Base-by-base conservation (phyloP, 37 sponge, comb jelly and placozoan species). In the Halisarca cf. caerulea region DNA sequence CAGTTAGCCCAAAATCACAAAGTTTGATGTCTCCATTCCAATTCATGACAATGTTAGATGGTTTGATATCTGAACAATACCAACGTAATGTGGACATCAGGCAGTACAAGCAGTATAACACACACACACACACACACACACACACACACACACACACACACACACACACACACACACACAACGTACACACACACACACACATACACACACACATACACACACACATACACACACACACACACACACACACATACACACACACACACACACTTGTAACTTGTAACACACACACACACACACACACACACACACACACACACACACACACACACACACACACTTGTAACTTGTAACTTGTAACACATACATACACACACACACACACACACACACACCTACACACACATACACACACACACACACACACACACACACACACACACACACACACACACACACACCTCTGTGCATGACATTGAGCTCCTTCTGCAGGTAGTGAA, bases 1-100 rank as follows among this genome's bases (percentile, higher is more conserved):
- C 99, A 28, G 94, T 90, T 45, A 98, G 95, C 0, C 99, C 99
- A 84, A 98, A 95, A 54, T 98, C 99, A 86, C 99, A 98, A 80
- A 98, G 78, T 89, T 98, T 98, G 87, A 98, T 92, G 15, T 89
- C 83, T 1, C 98, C 95, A 3, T 82, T 69, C 40, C 71, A 58
- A 79, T 93, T 93, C 54, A 98, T 73, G 11, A 98, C 85, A 38
- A 98, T 85, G 69, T 98, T 98, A 39, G 92, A 92, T 5, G 99
- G 99, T 58, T 98, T 98, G 27, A 98, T 92, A 85, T 98, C 99
- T 88, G 78, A 35, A 84, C 32, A 79, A 62, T n/a, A n/a, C 28
- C 28, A 27, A 23, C 6, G 64, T 7, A 27, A 4, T 20, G 64
- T 7, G n/a, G n/a, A 61, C 28, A 27, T 9, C 28, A 61, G 9